Evolutionary conservation across 2,888 invertebrate genomes (phyloP).

Genomic region (Lasioglossum lativentre): DNA sequence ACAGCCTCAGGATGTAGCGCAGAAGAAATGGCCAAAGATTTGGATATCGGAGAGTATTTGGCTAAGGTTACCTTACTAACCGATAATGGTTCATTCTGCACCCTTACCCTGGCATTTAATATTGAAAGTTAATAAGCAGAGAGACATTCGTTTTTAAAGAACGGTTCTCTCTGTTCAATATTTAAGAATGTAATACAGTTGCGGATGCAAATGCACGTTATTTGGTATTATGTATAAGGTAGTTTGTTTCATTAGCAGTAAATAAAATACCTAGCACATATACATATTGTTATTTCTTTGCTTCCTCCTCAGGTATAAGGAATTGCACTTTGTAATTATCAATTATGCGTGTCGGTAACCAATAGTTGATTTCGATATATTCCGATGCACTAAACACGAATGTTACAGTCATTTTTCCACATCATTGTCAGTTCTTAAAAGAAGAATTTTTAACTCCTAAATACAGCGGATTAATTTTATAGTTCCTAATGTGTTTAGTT

Average conservation of each 20-base stretch:
- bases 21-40: neutral
- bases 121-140: neutral
- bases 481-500: neutral
- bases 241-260: neutral
- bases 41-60: slow-evolving; percentile 20
- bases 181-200: neutral
- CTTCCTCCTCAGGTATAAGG: neutral
- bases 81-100: too few relatives aligned
- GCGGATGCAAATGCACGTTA: neutral
- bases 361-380: too few relatives aligned
- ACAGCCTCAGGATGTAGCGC: neutral
- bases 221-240: neutral
- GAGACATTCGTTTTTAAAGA: neutral
- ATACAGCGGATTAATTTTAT: neutral
- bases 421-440: neutral
- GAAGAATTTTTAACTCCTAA: neutral
- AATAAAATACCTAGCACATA: neutral
- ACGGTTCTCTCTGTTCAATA: neutral
- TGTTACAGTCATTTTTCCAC: neutral
- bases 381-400: neutral
- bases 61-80: too few relatives aligned
- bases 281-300: neutral
- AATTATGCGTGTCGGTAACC: neutral
- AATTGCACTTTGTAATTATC: neutral
- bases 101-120: too few relatives aligned